Base-by-base conservation (phyloP, 1,140 invertebrate species). In the Hirudo medicinalis region DNA sequence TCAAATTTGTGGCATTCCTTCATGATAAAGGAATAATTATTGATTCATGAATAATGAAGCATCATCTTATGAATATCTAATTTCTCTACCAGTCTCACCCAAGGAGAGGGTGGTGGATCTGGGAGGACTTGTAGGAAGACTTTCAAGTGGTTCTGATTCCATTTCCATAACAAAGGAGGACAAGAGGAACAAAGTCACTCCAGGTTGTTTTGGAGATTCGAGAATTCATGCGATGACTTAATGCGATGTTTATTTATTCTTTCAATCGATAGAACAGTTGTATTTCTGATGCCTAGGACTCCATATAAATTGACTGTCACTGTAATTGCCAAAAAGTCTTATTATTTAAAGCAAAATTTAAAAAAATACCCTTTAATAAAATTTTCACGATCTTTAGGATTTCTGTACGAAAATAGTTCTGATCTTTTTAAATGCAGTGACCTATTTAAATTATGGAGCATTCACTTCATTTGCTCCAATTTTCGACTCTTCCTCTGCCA, bases 401-500 rank as follows among this genome's bases (percentile, higher is more conserved):
- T 36, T 36, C 2, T 13, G 11, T 5, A 49, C 15, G 43, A 49
- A 49, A 49, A 13, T 49, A 13, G 11, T 32, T 43, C 4, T 40
- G 36, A 63, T 63, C 19, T 13, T 63, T 63, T 63, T 25, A 20
- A 27, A 49, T 81, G 32, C 79, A 78, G 91, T 94, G 1, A 91
- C 91, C 79, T 91, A 93, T 0, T 82, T 96, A 3, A 91, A 92
- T 79, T 97, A 97, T 80, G 94, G 94, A 0, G 89, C 93, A 5
- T 98, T 93, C 84, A 89, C 91, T 54, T 94, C 92, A 2, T 95
- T 95, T 84, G 93, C 93, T 3, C 95, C 95, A 0, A 88, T 88
- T 25, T 94, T 93, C 81, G 94, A 98, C 81, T 94, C 92, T 0
- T 93, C 91, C 2, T 97, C 96, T 84, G 87, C 94, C 0, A 95